Percentiles rank a stretch among this genome's conserved stretches.
Evolutionary conservation across 2,113 vertebrate genomes (phyloP).

Genomic region (Ageneiosus marmoratus): DNA sequence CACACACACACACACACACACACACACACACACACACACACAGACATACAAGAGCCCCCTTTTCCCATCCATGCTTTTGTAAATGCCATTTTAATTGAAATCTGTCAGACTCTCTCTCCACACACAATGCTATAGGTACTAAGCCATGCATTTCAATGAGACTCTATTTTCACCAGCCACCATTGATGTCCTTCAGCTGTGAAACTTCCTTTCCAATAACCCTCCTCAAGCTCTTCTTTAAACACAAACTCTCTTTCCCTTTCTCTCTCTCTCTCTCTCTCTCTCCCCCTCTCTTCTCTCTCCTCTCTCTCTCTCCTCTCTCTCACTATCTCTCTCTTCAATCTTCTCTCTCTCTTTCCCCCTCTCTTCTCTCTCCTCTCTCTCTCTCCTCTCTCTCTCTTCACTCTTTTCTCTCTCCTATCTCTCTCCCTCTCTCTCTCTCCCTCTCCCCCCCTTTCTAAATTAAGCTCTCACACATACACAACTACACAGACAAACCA

Average conservation of each 20-base stretch:
- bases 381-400: conserved; percentile 26
- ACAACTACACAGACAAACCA: conserved; percentile 28
- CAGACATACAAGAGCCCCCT: conserved; percentile 13
- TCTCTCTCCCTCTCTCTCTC: conserved; percentile 26
- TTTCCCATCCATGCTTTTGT: conserved; percentile 58
- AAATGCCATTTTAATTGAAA: conserved; percentile 85
- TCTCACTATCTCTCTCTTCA: conserved; percentile 57
- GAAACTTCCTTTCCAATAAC: conserved; percentile 66
- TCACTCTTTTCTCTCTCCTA: conserved; percentile 19
- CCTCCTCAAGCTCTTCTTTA: conserved; percentile 70
- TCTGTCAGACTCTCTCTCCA: conserved; percentile 68
- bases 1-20: background rate
- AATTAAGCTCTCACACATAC: conserved; percentile 35
- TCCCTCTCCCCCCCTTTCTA: no score
- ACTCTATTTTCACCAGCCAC: conserved; percentile 72
- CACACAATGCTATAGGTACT: conserved; percentile 73
- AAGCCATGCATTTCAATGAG: conserved; percentile 85
- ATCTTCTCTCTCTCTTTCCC: conserved; percentile 60
- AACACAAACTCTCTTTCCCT: conserved; percentile 56
- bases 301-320: conserved; percentile 30
- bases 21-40: conserved; percentile 22
- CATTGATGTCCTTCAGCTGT: conserved; percentile 75
- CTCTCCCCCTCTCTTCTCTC: conserved; percentile 14
- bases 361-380: no score
- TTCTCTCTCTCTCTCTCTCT: conserved; percentile 27